phyloP scores from a whole-genome alignment of 2,888 invertebrate species.

The Drosophila setosimentum region DNA sequence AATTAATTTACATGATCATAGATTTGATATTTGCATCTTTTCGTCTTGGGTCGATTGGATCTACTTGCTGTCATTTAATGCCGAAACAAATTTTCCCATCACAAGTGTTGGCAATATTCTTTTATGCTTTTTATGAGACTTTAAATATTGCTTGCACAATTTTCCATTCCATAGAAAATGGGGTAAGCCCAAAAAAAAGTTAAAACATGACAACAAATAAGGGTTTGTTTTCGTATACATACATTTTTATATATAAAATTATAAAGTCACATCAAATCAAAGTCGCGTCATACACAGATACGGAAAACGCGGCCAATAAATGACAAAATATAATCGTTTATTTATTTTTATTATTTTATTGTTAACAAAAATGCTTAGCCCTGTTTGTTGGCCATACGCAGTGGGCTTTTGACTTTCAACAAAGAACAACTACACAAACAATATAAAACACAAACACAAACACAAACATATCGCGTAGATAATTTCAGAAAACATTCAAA shows the following conservation, averaged over 20 bases:
- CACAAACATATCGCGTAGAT: slow-evolving; percentile 39
- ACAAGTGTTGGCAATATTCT: slow-evolving; percentile 2
- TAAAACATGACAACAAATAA: slow-evolving; percentile 46
- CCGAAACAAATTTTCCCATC: background rate
- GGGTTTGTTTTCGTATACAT: slow-evolving; percentile 37
- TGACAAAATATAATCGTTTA: slow-evolving; percentile 18
- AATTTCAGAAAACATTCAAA: slow-evolving; percentile 45
- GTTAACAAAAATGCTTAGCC: slow-evolving; percentile 51
- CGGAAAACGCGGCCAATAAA: slow-evolving; percentile 49
- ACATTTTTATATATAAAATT: slow-evolving; percentile 27
- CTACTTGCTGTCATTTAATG: slow-evolving; percentile 17
- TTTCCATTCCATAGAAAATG: slow-evolving; percentile 60
- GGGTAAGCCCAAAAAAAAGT: slow-evolving; percentile 55
- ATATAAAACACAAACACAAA: slow-evolving; percentile 17
- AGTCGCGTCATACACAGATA: slow-evolving; percentile 39
- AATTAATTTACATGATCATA: slow-evolving; percentile 72
- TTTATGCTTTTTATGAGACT: background rate
- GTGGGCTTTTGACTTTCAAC: slow-evolving; percentile 16
- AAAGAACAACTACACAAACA: slow-evolving; percentile 5
- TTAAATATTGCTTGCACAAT: slow-evolving; percentile 33
- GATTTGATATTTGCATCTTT: slow-evolving; percentile 22
- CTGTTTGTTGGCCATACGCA: slow-evolving; percentile 35
- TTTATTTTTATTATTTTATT: slow-evolving; percentile 37
- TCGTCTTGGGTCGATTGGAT: slow-evolving; percentile 17
- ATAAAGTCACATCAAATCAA: slow-evolving; percentile 55